These are phyloP conservation scores for Anoncus sp. DNA, from an alignment of 2,888 invertebrate genomes.

Conservation along the genomic window DNA sequence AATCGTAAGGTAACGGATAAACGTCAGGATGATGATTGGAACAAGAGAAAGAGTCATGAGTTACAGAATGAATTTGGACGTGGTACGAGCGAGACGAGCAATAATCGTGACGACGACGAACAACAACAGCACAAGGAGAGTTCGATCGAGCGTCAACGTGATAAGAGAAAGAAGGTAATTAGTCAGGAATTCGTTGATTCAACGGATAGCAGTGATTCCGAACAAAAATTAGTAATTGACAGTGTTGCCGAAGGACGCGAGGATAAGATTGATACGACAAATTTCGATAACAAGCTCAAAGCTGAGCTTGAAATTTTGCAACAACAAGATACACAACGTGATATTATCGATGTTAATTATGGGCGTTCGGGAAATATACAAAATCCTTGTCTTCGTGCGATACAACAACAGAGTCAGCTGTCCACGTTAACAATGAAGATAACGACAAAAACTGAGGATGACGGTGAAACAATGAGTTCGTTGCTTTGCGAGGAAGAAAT, in stretches of 20 bases:
- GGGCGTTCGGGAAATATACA: constrained; percentile 29
- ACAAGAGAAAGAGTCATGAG: constrained; percentile 65
- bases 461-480: constrained; percentile 88
- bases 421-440: constrained; percentile 54
- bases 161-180: constrained; percentile 77
- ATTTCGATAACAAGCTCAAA: constrained; percentile 75
- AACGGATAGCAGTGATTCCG: constrained; percentile 87
- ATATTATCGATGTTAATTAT: constrained; percentile 75
- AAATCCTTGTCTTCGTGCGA: constrained; percentile 32
- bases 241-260: constrained; percentile 72
- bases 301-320: constrained; percentile 71
- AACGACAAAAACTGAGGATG: constrained; percentile 82
- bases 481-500: constrained; percentile 95
- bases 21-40: constrained; percentile 68
- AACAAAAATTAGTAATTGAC: constrained; percentile 86
- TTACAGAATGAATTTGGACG: constrained; percentile 69
- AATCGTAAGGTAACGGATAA: constrained; percentile 66
- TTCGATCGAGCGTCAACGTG: constrained; percentile 70
- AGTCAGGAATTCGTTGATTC: constrained; percentile 85
- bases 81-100: constrained; percentile 51
- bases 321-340: constrained; percentile 60
- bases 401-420: constrained; percentile 78
- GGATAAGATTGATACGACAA: constrained; percentile 59
- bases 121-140: constrained; percentile 63
- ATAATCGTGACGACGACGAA: constrained; percentile 63